phyloP scores from a whole-genome alignment of 1,140 invertebrate species.

The Chionoecetes opilio region DNA sequence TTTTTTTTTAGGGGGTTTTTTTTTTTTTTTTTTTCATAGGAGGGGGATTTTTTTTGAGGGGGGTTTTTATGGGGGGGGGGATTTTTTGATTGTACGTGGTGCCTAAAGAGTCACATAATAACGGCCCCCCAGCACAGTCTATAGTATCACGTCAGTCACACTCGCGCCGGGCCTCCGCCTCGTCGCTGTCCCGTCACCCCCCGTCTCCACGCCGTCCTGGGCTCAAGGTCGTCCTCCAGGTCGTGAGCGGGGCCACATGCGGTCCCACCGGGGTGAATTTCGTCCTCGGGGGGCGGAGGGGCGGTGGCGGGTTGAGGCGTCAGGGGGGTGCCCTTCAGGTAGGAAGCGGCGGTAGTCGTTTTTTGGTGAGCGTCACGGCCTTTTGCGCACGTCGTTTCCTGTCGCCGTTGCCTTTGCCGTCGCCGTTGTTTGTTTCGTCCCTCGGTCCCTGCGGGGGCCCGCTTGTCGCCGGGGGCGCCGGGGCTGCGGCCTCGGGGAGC shows the following conservation, averaged over 20 bases:
- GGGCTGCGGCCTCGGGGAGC: conserved; percentile 58
- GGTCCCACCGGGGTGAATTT: conserved; percentile 79
- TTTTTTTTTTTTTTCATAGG: too few species aligned
- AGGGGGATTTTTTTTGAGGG: too few species aligned
- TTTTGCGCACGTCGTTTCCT: conserved; percentile 7
- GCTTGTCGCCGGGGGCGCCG: conserved; percentile 65
- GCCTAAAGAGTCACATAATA: too few species aligned
- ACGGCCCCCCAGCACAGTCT: too few species aligned
- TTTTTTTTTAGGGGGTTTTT: too few species aligned
- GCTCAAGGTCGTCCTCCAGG: conserved; percentile 78
- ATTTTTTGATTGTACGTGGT: too few species aligned
- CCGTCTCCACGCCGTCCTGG: conserved; percentile 78
- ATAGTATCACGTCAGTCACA: conserved; percentile 89
- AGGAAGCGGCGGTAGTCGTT: conserved; percentile 58
- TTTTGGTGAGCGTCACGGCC: conserved; percentile 58
- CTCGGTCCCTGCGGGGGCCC: conserved; percentile 55
- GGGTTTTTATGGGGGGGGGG: too few species aligned
- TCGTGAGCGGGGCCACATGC: conserved; percentile 80
- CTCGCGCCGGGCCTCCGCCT: conserved; percentile 88
- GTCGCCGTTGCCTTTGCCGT: conserved; percentile 51
- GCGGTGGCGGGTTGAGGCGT: conserved; percentile 37
- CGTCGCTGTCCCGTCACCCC: conserved; percentile 86
- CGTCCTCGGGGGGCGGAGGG: conserved; percentile 71
- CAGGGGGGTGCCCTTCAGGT: conserved; percentile 59
- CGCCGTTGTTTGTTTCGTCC: conserved; percentile 73